Percentiles rank a stretch among this genome's conserved stretches.
phyloP scores from a whole-genome alignment of 2,888 invertebrate species.

The Cryptophagus acutangulus region DNA sequence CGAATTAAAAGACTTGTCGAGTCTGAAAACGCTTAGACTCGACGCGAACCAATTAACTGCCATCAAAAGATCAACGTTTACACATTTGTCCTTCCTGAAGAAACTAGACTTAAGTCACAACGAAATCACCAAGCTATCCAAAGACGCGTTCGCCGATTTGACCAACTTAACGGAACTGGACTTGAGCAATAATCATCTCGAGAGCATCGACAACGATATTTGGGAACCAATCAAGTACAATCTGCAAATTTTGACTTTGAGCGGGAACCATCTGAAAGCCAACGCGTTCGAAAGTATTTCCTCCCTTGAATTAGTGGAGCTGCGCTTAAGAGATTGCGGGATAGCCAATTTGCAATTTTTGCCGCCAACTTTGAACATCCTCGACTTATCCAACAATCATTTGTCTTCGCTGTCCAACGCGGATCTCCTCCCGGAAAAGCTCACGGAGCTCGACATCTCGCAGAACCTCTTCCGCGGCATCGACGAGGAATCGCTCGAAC shows the following conservation, averaged over 20 bases:
- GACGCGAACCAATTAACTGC: conserved; percentile 72
- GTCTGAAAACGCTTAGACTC: conserved; percentile 58
- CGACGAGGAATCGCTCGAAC: conserved; percentile 50
- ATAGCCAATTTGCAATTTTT: conserved; percentile 54
- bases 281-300: conserved; percentile 52
- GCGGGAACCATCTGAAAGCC: conserved; percentile 61
- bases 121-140: conserved; percentile 63
- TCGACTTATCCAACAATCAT: conserved; percentile 71
- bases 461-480: conserved; percentile 65
- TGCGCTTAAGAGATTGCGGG: conserved; percentile 58
- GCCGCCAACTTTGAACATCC: conserved; percentile 51
- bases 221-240: conserved; percentile 51
- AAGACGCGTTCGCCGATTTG: conserved; percentile 66
- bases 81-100: conserved; percentile 52
- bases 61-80: conserved; percentile 63
- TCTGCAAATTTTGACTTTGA: conserved; percentile 61
- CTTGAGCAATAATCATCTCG: conserved; percentile 64
- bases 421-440: conserved; percentile 52
- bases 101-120: conserved; percentile 62
- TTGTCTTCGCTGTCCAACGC: conserved; percentile 53
- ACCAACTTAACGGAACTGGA: conserved; percentile 64
- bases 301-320: conserved; percentile 52
- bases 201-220: conserved; percentile 26
- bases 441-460: conserved; percentile 66
- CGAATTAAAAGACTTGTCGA: conserved; percentile 62